A percentile compares a stretch with the other conserved stretches of the same genome.
Conservation (phyloP, 2,797 vertebrate species). For the Chelonia mydas region DNA sequence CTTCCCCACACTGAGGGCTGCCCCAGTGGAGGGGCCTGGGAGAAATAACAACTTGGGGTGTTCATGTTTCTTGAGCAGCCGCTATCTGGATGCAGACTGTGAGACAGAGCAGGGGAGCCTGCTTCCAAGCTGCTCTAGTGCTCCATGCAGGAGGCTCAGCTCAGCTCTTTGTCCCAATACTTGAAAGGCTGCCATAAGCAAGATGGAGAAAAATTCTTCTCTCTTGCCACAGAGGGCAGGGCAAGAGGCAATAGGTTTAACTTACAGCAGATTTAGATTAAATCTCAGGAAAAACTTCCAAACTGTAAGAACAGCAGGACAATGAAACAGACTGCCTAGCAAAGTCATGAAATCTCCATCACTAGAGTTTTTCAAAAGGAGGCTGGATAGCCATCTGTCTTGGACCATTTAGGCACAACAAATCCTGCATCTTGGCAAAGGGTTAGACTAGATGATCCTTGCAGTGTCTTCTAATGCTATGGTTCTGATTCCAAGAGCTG, state of each 20-base stretch:
- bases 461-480: background rate
- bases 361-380: background rate
- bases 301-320: background rate
- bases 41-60: background rate
- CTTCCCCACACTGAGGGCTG: background rate
- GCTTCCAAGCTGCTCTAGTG: too few relatives aligned
- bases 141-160: background rate
- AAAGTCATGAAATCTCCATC: background rate
- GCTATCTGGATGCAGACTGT: background rate
- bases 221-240: background rate
- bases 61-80: fast-evolving
- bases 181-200: background rate
- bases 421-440: background rate
- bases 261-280: background rate
- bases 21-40: background rate
- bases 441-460: background rate
- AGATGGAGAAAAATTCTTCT: too few relatives aligned
- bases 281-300: background rate
- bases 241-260: background rate
- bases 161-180: background rate
- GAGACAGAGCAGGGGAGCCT: background rate
- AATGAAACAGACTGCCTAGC: background rate
- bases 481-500: background rate
- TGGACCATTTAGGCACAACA: background rate
- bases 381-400: background rate